Evolutionary conservation across 2,797 vertebrate genomes (phyloP).

Genomic region (Pangasius macronema): DNA sequence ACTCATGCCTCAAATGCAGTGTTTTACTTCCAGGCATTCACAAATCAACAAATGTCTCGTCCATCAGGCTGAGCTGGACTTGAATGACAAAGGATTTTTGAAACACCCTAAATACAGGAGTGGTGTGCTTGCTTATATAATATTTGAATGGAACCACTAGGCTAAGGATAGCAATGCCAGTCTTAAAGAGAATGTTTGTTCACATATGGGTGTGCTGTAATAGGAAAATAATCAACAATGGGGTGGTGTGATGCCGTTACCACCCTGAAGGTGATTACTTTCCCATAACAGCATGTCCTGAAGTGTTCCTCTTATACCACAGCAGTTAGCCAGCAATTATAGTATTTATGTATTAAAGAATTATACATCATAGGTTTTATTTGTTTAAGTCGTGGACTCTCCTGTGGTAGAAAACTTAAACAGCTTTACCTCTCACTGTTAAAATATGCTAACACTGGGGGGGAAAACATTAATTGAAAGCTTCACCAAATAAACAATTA

Average conservation of each 20-base stretch:
- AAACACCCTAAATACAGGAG: not conserved
- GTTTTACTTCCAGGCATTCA: not conserved
- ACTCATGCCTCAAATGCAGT: conserved; percentile 3
- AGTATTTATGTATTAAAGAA: not conserved
- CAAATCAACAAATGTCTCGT: not conserved
- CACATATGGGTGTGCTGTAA: not conserved
- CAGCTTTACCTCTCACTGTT: not conserved
- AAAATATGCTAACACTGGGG: not conserved
- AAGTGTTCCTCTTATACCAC: not conserved
- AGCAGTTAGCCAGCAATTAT: not conserved
- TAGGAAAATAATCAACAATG: not conserved
- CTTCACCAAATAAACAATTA: not conserved
- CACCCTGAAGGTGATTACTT: not conserved
- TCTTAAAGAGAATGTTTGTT: not conserved
- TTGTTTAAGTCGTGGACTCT: not conserved
- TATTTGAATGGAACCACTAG: not conserved
- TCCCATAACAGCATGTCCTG: not conserved
- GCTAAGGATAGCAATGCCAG: not conserved
- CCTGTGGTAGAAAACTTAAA: not conserved
- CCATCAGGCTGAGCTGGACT: not conserved
- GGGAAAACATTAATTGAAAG: not conserved
- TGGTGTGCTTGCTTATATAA: not conserved
- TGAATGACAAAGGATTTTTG: not conserved
- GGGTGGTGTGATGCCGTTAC: not conserved
- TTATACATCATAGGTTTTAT: not conserved